These are phyloP conservation scores for Lampris megalopsis DNA, from an alignment of 2,113 vertebrate species.

Conservation along the genomic window DNA sequence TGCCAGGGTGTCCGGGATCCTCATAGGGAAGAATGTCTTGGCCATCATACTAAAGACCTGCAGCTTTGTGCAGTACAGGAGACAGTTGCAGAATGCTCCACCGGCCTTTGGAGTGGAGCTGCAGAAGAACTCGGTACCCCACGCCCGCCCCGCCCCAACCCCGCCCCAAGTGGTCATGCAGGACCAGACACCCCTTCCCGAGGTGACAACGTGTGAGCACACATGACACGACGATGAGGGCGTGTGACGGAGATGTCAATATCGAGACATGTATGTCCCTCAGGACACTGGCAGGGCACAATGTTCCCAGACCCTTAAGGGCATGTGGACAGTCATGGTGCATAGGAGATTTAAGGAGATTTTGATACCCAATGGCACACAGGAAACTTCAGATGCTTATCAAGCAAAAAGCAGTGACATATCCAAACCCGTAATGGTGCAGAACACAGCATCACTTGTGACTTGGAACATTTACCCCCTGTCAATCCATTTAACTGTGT, in stretches of 20 bases:
- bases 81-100: slow-evolving; percentile 78
- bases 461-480: slow-evolving; percentile 49
- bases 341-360: slow-evolving; percentile 14
- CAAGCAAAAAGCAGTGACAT: slow-evolving; percentile 17
- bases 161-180: slow-evolving; percentile 71
- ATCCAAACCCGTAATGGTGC: slow-evolving; percentile 58
- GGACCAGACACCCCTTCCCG: slow-evolving; percentile 78
- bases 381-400: slow-evolving; percentile 38
- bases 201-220: slow-evolving; percentile 78
- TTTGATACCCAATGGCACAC: slow-evolving; percentile 49
- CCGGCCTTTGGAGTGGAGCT: slow-evolving; percentile 78
- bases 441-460: slow-evolving; percentile 57
- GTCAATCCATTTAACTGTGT: slow-evolving; percentile 61
- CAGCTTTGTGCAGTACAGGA: slow-evolving; percentile 85
- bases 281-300: slow-evolving; percentile 55
- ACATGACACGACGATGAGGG: slow-evolving; percentile 73
- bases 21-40: slow-evolving; percentile 85
- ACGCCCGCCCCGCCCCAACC: slow-evolving; percentile 61
- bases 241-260: slow-evolving; percentile 27
- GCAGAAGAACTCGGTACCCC: slow-evolving; percentile 79
- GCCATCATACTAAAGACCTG: slow-evolving; percentile 84
- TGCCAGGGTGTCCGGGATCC: slow-evolving; percentile 80
- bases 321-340: slow-evolving; percentile 36
- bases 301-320: slow-evolving; percentile 43
- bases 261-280: slow-evolving; percentile 37